phyloP scores from a whole-genome alignment of 2,888 invertebrate species.

The Drosophila nr. perissopoda region DNA sequence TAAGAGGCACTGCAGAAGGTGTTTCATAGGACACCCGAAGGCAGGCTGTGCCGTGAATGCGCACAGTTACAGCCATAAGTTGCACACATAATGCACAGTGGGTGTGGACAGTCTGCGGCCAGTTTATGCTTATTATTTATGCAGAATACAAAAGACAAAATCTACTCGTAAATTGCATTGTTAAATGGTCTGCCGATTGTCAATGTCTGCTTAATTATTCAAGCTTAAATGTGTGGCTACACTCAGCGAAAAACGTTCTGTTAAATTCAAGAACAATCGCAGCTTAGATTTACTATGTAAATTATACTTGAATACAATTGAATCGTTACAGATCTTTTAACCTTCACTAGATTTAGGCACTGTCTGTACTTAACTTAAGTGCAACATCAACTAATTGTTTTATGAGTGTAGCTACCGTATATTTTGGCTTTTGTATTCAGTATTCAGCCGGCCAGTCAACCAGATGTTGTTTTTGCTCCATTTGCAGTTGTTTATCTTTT shows the following conservation, averaged over 20 bases:
- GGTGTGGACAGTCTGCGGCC: constrained; percentile 23
- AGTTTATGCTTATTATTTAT: constrained; percentile 28
- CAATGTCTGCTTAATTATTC: constrained; percentile 54
- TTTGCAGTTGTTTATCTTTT: constrained; percentile 37
- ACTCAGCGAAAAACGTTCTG: neutral
- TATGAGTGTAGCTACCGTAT: neutral
- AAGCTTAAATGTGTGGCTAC: constrained; percentile 27
- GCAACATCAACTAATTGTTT: neutral
- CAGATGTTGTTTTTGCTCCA: constrained; percentile 23
- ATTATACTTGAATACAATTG: neutral
- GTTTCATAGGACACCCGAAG: constrained; percentile 12
- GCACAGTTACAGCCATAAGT: neutral
- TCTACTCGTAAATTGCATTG: constrained; percentile 52
- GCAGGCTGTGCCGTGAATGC: constrained; percentile 12
- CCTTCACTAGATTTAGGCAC: neutral
- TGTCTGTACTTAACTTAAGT: neutral
- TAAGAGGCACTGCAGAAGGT: constrained; percentile 1
- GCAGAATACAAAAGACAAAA: constrained; percentile 37
- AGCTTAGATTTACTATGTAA: neutral
- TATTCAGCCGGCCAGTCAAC: constrained; percentile 26
- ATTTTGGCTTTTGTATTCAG: constrained; percentile 13
- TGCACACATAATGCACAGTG: neutral
- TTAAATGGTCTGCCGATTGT: constrained; percentile 38
- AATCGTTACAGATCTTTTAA: neutral
- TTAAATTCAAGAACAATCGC: neutral